Evolutionary conservation across 1,140 invertebrate genomes (phyloP).

Genomic region (Asbolus verrucosus): DNA sequence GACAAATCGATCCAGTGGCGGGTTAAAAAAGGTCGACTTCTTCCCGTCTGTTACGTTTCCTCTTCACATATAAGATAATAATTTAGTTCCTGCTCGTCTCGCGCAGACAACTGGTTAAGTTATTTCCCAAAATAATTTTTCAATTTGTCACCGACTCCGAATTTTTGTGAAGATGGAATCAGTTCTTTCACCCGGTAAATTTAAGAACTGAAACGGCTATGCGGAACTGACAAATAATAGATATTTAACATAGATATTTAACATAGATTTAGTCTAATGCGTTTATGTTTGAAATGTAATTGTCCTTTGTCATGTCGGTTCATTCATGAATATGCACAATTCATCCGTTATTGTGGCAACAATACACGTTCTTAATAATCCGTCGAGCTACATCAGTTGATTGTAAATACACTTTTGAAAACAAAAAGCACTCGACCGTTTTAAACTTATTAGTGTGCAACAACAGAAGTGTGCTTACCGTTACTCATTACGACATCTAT

Average conservation of each 20-base stretch:
- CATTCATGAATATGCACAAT: constrained; percentile 32
- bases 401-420: background rate
- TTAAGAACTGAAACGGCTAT: too few relatives aligned
- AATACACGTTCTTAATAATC: background rate
- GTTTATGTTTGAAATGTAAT: constrained; percentile 8
- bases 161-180: too few relatives aligned
- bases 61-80: too few relatives aligned
- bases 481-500: too few relatives aligned
- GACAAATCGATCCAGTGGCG: background rate
- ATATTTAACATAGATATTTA: background rate
- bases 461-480: too few relatives aligned
- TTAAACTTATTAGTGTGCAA: too few relatives aligned
- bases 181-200: too few relatives aligned
- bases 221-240: background rate
- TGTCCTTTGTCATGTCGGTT: constrained; percentile 6
- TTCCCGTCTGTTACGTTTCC: too few relatives aligned
- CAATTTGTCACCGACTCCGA: too few relatives aligned
- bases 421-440: background rate
- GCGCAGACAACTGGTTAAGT: too few relatives aligned
- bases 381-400: background rate
- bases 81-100: too few relatives aligned
- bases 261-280: constrained; percentile 4
- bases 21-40: background rate
- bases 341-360: background rate
- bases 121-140: too few relatives aligned